A percentile compares a stretch with the other conserved stretches of the same genome.
Evolutionary conservation across 2,113 vertebrate species (phyloP).

Genomic region (Okapia johnstoni): DNA sequence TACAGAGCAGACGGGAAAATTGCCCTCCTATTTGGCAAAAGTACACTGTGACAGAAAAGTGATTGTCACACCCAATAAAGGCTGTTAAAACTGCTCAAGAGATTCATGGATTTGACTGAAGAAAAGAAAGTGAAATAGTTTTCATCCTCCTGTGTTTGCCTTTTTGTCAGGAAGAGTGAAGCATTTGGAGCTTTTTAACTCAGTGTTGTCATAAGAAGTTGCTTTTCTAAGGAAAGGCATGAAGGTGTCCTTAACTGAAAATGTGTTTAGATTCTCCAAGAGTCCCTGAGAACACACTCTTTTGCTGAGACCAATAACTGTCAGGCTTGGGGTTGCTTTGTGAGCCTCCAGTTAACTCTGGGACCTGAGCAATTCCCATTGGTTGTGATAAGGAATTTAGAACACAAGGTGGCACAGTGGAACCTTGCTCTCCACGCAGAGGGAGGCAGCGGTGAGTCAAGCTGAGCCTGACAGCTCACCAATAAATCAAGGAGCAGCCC

Average conservation of each 20-base stretch:
- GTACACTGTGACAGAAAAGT: background rate
- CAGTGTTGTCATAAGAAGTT: background rate
- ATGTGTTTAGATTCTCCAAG: slow-evolving; percentile 8
- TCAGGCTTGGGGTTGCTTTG: background rate
- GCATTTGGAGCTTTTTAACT: background rate
- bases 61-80: background rate
- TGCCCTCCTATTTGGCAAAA: background rate
- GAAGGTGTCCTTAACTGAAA: slow-evolving; percentile 34
- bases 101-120: slow-evolving; percentile 44
- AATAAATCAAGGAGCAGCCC: background rate
- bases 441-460: background rate
- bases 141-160: slow-evolving; percentile 23
- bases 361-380: background rate
- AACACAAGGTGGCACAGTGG: slow-evolving; percentile 83
- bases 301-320: background rate
- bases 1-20: background rate
- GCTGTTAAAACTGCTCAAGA: slow-evolving; percentile 23
- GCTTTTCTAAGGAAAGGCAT: slow-evolving; percentile 24
- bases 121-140: slow-evolving; percentile 4
- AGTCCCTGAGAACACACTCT: background rate
- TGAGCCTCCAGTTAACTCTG: background rate
- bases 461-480: background rate
- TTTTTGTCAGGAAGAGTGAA: background rate
- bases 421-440: slow-evolving; percentile 64
- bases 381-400: slow-evolving; percentile 62